Base-by-base conservation (phyloP, 2,113 vertebrate genomes). In the Ivindomyrus marchei region DNA sequence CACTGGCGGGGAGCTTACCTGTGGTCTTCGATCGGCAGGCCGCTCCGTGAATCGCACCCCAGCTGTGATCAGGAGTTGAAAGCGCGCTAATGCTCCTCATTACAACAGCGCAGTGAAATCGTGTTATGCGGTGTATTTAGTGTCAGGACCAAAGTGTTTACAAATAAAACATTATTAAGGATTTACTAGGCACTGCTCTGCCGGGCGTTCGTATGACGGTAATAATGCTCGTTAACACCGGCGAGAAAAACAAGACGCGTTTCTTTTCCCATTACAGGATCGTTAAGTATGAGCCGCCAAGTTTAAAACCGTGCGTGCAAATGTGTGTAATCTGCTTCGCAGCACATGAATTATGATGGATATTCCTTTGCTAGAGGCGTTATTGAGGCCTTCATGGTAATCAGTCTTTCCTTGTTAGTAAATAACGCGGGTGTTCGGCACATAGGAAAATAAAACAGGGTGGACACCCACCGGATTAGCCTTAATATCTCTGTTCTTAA, bases 271-370 rank as follows among this genome's bases (percentile, higher is more conserved):
- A 95, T 95, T 95, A 95, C 91, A 93, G 94, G 94, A 95, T 96
- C 95, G 94, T 96, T 96, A 94, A 95, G 96, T 95, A 94, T 93
- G 92, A 94, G 95, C 95, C 95, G 95, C 96, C 96, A 95, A 94
- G 93, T 94, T 93, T 93, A 94, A 94, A 89, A 83, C 47, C 27
- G 95, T 94, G 95, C 94, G 94, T 93, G 92, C 94, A 95, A 96
- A 96, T 96, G 95, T 96, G 95, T 95, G 95, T 96, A 96, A 96
- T 96, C 96, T 96, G 96, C 95, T 96, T 95, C 95, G 95, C 94
- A 95, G 95, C 96, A 96, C 95, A 95, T 96, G 95, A 95, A 95
- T 96, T 95, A 96, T 96, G 95, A 95, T 94, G 95, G 94, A 96
- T 96, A 95, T 94, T 95, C 93, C 94, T 94, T 93, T 89, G 93